Base-by-base conservation (phyloP, 1,140 invertebrate species). In the Bicyclus anynana region DNA sequence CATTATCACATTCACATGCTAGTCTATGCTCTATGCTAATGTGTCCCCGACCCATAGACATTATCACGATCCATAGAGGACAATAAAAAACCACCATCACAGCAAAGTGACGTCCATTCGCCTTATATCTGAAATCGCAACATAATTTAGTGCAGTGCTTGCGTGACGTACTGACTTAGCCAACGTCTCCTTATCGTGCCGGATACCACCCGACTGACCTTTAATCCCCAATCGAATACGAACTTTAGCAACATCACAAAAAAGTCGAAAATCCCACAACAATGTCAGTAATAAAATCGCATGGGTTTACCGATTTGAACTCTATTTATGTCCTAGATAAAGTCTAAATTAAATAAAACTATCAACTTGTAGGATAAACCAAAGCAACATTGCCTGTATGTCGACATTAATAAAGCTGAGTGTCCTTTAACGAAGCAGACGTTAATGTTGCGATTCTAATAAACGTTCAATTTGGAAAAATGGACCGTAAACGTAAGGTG, bases 361-460 rank as follows among this genome's bases (percentile, higher is more conserved):
- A 65, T 50, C 46, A 52, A 50, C 59, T 62, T 60, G 62, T 58
- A 65, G 54, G 56, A 49, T 61, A 64, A 79, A 83, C 80, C 82
- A 82, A 77, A 79, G 77, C 72, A 85, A 85, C 78, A 74, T 80
- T 84, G 72, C 72, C 79, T 76, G 75, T 87, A 84, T 78, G 80
- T 83, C 79, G 75, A 77, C 82, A 84, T 84, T 81, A 85, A 87
- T 87, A 87, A 85, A 83, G 84, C 77, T 72, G 82, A 87, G 76
- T 82, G 80, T 87, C 82, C 82, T 85, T 85, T 85, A 87, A 81
- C 84, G 84, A 83, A 83, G 79, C 74, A 80, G 79, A 87, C 80
- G 77, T 84, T 77, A 79, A 83, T 70, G 74, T 77, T 72, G 71
- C 67, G 73, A 76, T 76, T 76, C 76, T 82, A 78, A 85, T 83